Percentiles rank a stretch among this genome's conserved stretches.
phyloP scores from a whole-genome alignment of 2,888 invertebrate species.

The Podotricha telesiphe region DNA sequence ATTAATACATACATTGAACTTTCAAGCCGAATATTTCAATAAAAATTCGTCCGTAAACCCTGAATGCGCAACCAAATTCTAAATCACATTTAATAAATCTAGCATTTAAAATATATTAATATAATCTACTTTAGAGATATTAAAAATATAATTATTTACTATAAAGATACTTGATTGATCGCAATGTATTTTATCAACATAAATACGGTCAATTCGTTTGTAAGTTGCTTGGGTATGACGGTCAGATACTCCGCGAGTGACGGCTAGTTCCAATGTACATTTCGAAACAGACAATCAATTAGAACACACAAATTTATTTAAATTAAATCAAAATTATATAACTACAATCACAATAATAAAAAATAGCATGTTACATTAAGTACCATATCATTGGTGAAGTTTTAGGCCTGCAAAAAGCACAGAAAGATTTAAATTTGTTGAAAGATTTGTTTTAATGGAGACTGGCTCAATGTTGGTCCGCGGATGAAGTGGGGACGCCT shows the following conservation, averaged over 20 bases:
- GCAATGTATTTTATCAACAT: constrained; percentile 35
- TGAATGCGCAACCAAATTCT: constrained; percentile 77
- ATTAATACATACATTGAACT: too few species aligned
- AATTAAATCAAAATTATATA: neutral
- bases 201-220: constrained; percentile 15
- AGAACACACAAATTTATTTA: neutral
- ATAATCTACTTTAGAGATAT: constrained; percentile 57
- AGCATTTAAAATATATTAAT: constrained; percentile 57
- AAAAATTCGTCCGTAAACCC: constrained; percentile 57
- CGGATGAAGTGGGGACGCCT: neutral
- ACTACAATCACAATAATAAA: constrained; percentile 2
- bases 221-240: constrained; percentile 1
- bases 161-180: constrained; percentile 51
- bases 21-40: too few species aligned
- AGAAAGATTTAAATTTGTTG: constrained; percentile 21
- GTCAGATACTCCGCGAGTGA: constrained; percentile 10
- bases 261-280: neutral
- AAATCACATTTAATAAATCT: constrained; percentile 70
- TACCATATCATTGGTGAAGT: constrained; percentile 36
- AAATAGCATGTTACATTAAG: neutral
- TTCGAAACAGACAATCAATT: neutral
- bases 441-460: constrained; percentile 15
- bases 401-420: constrained; percentile 55
- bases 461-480: constrained; percentile 13
- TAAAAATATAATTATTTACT: constrained; percentile 51